Evolutionary conservation across 2,113 vertebrate species (phyloP).

Genomic region (Salvelinus sp.): DNA sequence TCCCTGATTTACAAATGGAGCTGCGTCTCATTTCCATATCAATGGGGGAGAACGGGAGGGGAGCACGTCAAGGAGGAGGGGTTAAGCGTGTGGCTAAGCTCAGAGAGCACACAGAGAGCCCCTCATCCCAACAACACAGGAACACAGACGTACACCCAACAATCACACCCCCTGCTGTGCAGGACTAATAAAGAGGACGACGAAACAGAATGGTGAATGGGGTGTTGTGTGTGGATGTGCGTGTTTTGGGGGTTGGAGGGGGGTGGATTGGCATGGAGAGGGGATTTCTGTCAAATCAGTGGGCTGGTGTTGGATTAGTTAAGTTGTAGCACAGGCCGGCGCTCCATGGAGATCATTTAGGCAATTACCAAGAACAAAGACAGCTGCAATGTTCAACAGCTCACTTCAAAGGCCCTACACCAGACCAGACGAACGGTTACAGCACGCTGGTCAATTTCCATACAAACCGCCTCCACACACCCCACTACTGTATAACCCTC

Average conservation of each 20-base stretch:
- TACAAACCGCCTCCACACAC: conserved; percentile 60
- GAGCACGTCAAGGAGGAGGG: conserved; percentile 62
- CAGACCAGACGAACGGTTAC: conserved; percentile 78
- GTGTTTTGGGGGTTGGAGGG: background rate
- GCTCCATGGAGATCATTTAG: conserved; percentile 82
- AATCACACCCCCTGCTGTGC: conserved; percentile 64
- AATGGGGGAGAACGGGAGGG: conserved; percentile 56
- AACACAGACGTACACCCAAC: conserved; percentile 20
- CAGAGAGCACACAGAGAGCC: conserved; percentile 46
- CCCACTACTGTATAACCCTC: conserved; percentile 57
- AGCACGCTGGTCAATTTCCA: conserved; percentile 83
- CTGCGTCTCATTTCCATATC: conserved; percentile 71
- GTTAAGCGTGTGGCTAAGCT: conserved; percentile 70
- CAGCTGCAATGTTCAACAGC: conserved; percentile 71
- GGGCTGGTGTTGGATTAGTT: conserved; percentile 77
- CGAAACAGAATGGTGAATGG: conserved; percentile 67
- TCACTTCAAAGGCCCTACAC: conserved; percentile 77
- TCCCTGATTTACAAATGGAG: conserved; percentile 76
- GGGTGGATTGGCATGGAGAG: conserved; percentile 47
- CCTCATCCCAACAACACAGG: conserved; percentile 70
- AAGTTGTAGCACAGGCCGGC: conserved; percentile 70
- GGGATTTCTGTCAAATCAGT: conserved; percentile 76
- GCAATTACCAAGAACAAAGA: conserved; percentile 85
- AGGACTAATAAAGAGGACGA: conserved; percentile 70
- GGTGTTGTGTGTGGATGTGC: conserved; percentile 5